A percentile compares a stretch with the other conserved stretches of the same genome.
phyloP scores from a whole-genome alignment of 2,797 vertebrate species.

The Tinamus major region DNA sequence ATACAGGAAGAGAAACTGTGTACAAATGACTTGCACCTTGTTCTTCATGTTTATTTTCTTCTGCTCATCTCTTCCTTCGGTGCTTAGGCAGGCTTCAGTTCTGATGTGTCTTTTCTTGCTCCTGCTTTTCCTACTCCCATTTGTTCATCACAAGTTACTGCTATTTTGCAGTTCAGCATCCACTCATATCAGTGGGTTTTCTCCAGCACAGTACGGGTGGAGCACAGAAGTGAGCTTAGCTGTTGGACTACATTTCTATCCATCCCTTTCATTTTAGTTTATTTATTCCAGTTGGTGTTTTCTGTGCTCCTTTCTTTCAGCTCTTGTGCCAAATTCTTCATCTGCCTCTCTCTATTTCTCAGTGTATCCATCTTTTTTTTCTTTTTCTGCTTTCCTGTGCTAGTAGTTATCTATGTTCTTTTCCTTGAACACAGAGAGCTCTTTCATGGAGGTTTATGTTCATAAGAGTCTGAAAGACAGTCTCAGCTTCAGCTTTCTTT shows the following conservation, averaged over 20 bases:
- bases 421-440: background rate
- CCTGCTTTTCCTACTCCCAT: background rate
- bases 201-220: background rate
- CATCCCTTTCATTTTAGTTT: background rate
- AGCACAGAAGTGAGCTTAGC: background rate
- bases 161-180: background rate
- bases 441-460: background rate
- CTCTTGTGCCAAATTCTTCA: background rate
- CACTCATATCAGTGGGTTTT: background rate
- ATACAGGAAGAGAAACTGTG: too few species aligned
- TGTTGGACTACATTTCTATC: background rate
- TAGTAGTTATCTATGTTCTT: background rate
- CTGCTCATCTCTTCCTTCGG: background rate
- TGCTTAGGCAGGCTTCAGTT: background rate
- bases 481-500: background rate
- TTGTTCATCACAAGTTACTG: background rate
- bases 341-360: background rate
- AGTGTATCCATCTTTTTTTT: background rate
- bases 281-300: background rate
- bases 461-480: background rate
- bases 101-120: background rate
- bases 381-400: background rate
- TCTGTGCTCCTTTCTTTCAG: background rate
- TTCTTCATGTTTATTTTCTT: background rate
- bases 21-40: background rate